These are phyloP conservation scores for Synanthedon tipuliformis DNA, from an alignment of 2,888 invertebrate genomes.

Conservation along the genomic window DNA sequence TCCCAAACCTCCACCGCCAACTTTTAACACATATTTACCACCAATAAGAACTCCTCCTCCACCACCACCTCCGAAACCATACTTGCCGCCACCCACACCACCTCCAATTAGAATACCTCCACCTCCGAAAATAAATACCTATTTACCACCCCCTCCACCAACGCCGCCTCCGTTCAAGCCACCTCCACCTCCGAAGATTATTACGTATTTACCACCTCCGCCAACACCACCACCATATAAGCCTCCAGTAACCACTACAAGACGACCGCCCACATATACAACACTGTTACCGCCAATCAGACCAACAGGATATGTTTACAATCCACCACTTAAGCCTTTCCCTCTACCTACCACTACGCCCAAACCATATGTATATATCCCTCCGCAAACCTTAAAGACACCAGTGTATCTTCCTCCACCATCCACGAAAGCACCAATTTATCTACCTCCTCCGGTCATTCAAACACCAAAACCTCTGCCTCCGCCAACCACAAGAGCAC, in stretches of 20 bases:
- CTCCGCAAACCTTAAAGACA: constrained; percentile 1
- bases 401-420: constrained; percentile 4
- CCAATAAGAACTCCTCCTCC: constrained; percentile 9
- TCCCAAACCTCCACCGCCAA: constrained; percentile 10
- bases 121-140: neutral
- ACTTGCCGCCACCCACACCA: neutral
- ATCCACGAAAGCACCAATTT: constrained; percentile 1
- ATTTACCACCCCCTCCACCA: neutral
- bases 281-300: neutral
- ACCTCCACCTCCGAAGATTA: neutral
- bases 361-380: constrained; percentile 3
- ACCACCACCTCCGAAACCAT: neutral
- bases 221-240: constrained; percentile 2
- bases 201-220: neutral
- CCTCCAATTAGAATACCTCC: neutral
- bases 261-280: too few species aligned
- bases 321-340: neutral
- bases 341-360: neutral
- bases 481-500: constrained; percentile 6
- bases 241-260: neutral
- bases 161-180: neutral
- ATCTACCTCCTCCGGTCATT: constrained; percentile 2
- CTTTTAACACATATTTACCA: constrained; percentile 14
- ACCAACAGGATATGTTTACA: neutral
- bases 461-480: constrained; percentile 10